A percentile compares a stretch with the other conserved stretches of the same genome.
These are phyloP conservation scores for Galerucella nymphaeae DNA, from an alignment of 2,888 invertebrate species.

Conservation along the genomic window DNA sequence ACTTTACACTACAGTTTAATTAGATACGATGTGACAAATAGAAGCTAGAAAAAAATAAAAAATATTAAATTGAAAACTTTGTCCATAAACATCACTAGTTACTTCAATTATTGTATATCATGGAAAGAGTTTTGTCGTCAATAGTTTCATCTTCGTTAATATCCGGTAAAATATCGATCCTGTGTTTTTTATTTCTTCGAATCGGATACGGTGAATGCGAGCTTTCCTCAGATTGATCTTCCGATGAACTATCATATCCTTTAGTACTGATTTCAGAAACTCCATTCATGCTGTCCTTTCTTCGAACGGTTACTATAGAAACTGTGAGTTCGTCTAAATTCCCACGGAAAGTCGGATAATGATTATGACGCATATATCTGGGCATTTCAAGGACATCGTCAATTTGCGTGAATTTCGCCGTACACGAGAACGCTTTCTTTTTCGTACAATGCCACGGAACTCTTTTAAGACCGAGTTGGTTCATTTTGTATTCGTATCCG, in stretches of 20 bases:
- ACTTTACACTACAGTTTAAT: too few species aligned
- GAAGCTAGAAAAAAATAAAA: too few species aligned
- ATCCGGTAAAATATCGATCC: background rate
- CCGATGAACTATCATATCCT: background rate
- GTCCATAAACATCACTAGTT: too few species aligned
- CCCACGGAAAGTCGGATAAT: slow-evolving; percentile 20
- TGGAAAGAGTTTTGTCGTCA: background rate
- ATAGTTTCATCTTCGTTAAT: background rate
- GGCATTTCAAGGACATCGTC: slow-evolving; percentile 13
- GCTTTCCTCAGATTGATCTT: background rate
- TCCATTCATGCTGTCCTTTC: background rate
- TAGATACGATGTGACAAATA: too few species aligned
- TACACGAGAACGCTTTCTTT: background rate
- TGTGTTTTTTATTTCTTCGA: background rate
- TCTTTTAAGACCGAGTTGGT: slow-evolving; percentile 43
- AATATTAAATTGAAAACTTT: too few species aligned
- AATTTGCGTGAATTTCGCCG: slow-evolving; percentile 10
- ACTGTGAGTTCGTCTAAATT: slow-evolving; percentile 28
- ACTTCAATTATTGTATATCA: too few species aligned
- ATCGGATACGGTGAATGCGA: background rate
- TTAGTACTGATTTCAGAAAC: background rate
- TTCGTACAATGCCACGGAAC: slow-evolving; percentile 50
- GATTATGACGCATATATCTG: slow-evolving; percentile 16
- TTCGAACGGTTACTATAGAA: slow-evolving; percentile 22
- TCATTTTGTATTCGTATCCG: slow-evolving; percentile 49